phyloP scores from a whole-genome alignment of 2,888 invertebrate species.

The Melanophora roralis region DNA sequence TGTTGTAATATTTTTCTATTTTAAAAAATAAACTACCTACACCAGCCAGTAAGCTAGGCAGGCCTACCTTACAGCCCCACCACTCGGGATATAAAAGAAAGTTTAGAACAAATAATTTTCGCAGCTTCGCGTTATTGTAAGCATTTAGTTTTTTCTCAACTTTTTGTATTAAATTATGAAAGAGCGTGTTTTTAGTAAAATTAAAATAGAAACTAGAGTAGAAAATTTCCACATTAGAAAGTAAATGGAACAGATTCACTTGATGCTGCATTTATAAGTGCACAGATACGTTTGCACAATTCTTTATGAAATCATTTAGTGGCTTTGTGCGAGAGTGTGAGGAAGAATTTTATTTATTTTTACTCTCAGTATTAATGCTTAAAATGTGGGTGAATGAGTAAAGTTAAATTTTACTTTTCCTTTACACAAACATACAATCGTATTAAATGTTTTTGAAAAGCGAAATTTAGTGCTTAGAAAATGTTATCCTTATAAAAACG shows the following conservation, averaged over 20 bases:
- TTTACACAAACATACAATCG: not conserved
- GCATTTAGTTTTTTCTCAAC: not conserved
- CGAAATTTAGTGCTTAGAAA: not conserved
- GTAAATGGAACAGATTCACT: constrained; percentile 59
- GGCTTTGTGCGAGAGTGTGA: not conserved
- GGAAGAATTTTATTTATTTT: no score
- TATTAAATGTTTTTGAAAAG: not conserved
- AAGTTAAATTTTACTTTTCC: constrained; percentile 22
- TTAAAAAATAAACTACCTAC: not conserved
- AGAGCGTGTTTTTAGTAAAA: constrained; percentile 7
- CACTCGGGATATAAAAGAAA: constrained; percentile 50
- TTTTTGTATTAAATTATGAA: not conserved
- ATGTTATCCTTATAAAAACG: not conserved
- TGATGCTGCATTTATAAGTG: not conserved
- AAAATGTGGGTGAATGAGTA: constrained; percentile 48
- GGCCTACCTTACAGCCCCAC: constrained; percentile 21
- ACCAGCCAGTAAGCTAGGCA: not conserved
- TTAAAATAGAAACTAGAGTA: constrained; percentile 57
- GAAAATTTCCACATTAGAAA: constrained; percentile 54
- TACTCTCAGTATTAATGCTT: not conserved
- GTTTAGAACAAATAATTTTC: constrained; percentile 36
- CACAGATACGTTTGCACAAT: not conserved
- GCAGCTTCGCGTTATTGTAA: constrained; percentile 11
- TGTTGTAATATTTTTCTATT: constrained; percentile 24
- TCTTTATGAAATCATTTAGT: not conserved